Conservation (phyloP, 2,797 vertebrate species). For the Scolopax rusticola region DNA sequence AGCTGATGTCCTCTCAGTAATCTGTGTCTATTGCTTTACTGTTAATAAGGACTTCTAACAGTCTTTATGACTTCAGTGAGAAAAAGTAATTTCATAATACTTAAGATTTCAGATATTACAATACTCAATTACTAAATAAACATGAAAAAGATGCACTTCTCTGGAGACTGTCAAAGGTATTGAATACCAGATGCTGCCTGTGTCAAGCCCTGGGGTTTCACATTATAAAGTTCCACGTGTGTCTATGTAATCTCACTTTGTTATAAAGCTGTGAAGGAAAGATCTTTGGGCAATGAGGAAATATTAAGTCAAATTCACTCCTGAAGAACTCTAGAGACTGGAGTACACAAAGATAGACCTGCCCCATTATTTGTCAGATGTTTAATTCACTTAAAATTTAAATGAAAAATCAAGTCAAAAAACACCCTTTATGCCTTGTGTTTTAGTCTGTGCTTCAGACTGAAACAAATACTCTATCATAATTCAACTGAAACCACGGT, state of each 20-base stretch:
- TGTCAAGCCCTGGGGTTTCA: not conserved
- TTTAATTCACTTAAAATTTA: not conserved
- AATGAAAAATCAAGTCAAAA: conserved; percentile 14
- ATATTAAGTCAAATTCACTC: not conserved
- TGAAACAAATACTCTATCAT: not conserved
- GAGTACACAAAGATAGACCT: not conserved
- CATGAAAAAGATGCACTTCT: not conserved
- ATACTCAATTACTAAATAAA: conserved; percentile 2
- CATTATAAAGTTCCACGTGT: not conserved
- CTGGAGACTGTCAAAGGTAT: not conserved
- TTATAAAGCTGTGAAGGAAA: not conserved
- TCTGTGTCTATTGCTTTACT: not conserved
- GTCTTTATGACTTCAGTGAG: not conserved
- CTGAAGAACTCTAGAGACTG: not conserved
- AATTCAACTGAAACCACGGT: not conserved
- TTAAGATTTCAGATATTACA: conserved; percentile 6
- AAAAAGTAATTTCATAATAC: not conserved
- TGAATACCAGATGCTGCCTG: not conserved
- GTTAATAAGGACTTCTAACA: not conserved
- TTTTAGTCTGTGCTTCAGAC: not conserved
- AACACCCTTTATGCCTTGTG: not conserved
- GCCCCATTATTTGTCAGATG: not conserved
- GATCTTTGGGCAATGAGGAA: not conserved
- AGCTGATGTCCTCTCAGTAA: not conserved
- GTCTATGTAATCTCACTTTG: not conserved